Conservation (phyloP, 2,888 invertebrate species). For the Mycalesis mineus region DNA sequence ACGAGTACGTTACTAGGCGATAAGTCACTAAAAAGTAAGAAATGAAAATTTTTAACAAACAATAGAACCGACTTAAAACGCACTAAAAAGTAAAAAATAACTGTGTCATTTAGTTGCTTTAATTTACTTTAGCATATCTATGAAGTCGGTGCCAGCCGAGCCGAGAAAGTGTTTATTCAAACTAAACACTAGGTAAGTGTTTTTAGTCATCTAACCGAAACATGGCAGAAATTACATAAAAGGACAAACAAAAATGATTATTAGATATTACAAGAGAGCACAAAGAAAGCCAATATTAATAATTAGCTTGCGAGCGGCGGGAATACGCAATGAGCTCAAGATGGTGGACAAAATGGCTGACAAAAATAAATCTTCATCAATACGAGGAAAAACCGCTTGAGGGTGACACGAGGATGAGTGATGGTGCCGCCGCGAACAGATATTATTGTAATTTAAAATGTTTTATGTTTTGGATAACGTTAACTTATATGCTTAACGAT, state of each 20-base stretch:
- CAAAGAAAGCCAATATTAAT: conserved; percentile 25
- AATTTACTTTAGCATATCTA: no score
- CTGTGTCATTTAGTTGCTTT: no score
- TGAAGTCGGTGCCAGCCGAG: no score
- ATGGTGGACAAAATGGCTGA: conserved; percentile 23
- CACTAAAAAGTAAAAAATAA: no score
- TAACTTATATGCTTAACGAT: no score
- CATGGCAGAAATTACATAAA: neutral
- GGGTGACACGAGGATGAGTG: conserved; percentile 25
- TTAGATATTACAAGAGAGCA: neutral
- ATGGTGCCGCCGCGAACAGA: conserved; percentile 7
- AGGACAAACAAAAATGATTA: neutral
- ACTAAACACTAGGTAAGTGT: no score
- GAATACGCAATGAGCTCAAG: conserved; percentile 33
- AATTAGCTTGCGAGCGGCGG: conserved; percentile 25
- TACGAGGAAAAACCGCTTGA: conserved; percentile 29
- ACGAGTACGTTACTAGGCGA: no score
- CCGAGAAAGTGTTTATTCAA: no score
- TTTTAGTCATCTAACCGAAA: no score
- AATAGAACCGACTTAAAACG: no score
- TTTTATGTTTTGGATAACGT: neutral
- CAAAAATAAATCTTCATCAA: conserved; percentile 35
- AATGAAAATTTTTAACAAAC: no score
- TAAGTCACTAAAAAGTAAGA: no score
- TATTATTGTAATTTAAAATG: neutral